These are phyloP conservation scores for Ondatra zibethicus DNA, from an alignment of 2,113 vertebrate genomes.

Conservation along the genomic window DNA sequence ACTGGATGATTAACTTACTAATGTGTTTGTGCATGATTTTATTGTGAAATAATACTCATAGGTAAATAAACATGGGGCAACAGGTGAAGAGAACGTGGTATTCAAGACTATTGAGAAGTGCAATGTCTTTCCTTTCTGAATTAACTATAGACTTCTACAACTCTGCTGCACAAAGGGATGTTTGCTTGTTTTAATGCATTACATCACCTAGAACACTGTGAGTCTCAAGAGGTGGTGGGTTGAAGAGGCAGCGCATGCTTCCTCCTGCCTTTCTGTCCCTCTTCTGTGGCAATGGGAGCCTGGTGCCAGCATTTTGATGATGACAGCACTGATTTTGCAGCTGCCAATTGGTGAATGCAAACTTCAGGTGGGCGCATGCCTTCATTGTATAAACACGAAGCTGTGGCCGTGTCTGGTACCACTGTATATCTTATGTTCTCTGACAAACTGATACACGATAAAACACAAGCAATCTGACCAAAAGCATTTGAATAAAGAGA, in stretches of 20 bases:
- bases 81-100: not conserved
- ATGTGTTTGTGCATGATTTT: conserved; percentile 5
- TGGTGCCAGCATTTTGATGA: not conserved
- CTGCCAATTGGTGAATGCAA: not conserved
- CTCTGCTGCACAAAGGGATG: not conserved
- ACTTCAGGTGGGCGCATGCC: not conserved
- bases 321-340: not conserved
- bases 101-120: not conserved
- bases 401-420: not conserved
- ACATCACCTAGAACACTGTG: not conserved
- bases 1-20: not conserved
- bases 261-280: not conserved
- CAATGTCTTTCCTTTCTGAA: not conserved
- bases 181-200: not conserved
- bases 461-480: not conserved
- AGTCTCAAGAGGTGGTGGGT: not conserved
- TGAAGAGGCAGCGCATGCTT: not conserved
- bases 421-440: not conserved
- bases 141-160: not conserved
- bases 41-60: not conserved
- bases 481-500: not conserved
- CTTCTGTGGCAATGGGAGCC: not conserved
- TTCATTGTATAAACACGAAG: not conserved
- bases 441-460: not conserved
- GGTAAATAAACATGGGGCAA: not conserved